phyloP scores from a whole-genome alignment of 2,797 vertebrate genomes.

The Synaphobranchus kaupii region DNA sequence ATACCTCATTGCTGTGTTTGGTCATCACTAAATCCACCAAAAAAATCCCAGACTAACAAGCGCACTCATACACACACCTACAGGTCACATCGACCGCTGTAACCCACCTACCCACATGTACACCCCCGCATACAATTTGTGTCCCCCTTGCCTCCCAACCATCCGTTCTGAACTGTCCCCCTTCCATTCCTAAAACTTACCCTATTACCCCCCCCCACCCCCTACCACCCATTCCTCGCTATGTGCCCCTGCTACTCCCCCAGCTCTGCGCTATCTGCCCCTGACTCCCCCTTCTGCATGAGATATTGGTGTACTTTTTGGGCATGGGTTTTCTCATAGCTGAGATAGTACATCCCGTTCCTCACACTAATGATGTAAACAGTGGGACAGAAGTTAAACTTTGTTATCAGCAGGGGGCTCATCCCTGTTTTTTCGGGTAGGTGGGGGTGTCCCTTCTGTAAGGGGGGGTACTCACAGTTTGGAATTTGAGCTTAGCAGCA shows the following conservation, averaged over 20 bases:
- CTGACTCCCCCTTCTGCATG: background rate
- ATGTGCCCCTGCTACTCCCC: background rate
- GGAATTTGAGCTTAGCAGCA: background rate
- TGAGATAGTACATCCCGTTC: slow-evolving; percentile 13
- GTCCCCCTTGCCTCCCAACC: background rate
- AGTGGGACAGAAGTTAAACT: slow-evolving; percentile 1
- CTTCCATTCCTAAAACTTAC: background rate
- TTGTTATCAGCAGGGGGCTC: slow-evolving; percentile 17
- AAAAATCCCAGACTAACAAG: background rate
- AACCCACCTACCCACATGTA: background rate
- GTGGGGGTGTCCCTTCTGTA: background rate
- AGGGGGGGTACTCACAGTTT: background rate
- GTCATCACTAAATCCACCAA: background rate
- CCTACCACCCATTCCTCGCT: background rate
- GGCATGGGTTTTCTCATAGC: slow-evolving; percentile 4
- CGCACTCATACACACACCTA: too few relatives aligned
- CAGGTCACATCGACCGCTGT: too few relatives aligned
- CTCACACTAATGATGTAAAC: slow-evolving; percentile 34
- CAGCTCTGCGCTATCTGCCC: background rate
- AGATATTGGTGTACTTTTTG: background rate
- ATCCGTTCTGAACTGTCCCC: background rate
- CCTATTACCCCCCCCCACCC: background rate
- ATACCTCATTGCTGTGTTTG: slow-evolving; percentile 1
- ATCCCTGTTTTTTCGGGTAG: background rate
- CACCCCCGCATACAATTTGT: background rate